These are phyloP conservation scores for Drosophila anceps DNA, from an alignment of 2,888 invertebrate species.

Conservation along the genomic window DNA sequence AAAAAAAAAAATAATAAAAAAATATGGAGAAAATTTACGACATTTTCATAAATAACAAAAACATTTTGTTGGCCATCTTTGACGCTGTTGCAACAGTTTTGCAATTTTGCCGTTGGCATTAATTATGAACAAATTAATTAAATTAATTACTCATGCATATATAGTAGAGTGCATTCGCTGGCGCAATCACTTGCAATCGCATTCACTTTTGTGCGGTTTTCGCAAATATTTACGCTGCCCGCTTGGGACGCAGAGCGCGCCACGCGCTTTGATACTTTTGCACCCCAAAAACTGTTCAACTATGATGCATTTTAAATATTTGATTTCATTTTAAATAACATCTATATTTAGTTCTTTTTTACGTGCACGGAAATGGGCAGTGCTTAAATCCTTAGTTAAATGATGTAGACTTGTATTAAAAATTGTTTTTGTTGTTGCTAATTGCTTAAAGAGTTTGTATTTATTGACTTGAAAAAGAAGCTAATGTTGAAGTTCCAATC, in stretches of 20 bases:
- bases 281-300: slow-evolving; percentile 31
- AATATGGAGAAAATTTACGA: slow-evolving; percentile 44
- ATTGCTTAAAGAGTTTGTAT: not conserved
- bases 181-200: slow-evolving; percentile 29
- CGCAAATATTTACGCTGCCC: slow-evolving; percentile 60
- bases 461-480: not conserved
- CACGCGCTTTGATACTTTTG: slow-evolving; percentile 46
- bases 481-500: not conserved
- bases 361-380: slow-evolving; percentile 7
- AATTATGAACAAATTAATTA: slow-evolving; percentile 75
- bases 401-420: slow-evolving; percentile 31
- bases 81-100: slow-evolving; percentile 48
- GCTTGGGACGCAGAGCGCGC: slow-evolving; percentile 34
- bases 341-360: slow-evolving; percentile 5
- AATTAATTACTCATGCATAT: slow-evolving; percentile 73
- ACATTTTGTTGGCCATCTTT: slow-evolving; percentile 23
- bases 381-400: slow-evolving; percentile 30
- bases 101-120: slow-evolving; percentile 55
- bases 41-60: slow-evolving; percentile 60
- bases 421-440: not conserved
- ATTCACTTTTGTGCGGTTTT: slow-evolving; percentile 58
- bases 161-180: slow-evolving; percentile 46
- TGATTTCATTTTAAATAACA: slow-evolving; percentile 58
- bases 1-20: slow-evolving; percentile 4
- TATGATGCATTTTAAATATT: slow-evolving; percentile 53